Evolutionary conservation across 2,113 vertebrate species (phyloP).

Genomic region (Tympanuchus pallidicinctus): DNA sequence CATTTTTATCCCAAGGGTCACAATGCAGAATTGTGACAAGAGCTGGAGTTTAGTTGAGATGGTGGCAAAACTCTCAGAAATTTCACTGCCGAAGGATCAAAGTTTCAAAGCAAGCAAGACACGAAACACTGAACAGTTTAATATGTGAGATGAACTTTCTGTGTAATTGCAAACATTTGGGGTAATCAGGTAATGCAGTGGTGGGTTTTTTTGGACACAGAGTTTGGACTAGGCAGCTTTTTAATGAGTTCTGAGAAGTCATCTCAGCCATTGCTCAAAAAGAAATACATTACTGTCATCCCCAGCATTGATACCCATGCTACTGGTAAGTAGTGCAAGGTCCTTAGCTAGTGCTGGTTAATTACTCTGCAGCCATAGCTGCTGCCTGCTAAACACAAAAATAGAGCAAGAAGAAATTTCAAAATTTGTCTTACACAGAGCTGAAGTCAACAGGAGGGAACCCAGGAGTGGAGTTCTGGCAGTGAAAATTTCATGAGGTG

Average conservation of each 20-base stretch:
- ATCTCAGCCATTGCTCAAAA: background rate
- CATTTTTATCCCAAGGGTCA: background rate
- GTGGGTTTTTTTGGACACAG: background rate
- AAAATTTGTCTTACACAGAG: background rate
- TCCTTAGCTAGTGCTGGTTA: background rate
- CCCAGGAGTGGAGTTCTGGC: background rate
- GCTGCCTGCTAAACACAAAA: background rate
- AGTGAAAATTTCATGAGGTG: background rate
- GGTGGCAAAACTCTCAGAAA: background rate
- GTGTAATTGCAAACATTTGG: background rate
- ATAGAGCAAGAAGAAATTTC: background rate
- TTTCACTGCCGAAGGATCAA: background rate
- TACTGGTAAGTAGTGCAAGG: background rate
- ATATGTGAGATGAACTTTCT: background rate
- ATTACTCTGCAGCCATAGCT: background rate
- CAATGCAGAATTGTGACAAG: background rate
- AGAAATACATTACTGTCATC: background rate
- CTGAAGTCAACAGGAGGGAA: background rate
- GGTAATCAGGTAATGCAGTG: background rate
- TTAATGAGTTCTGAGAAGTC: background rate
- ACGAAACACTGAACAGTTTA: background rate
- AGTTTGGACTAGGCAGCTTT: background rate
- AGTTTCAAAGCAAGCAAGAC: background rate
- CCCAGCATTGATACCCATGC: accelerated
- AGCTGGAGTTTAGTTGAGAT: background rate